Evolutionary conservation across 2,888 invertebrate species (phyloP).

Genomic region (Drosophila limbata): DNA sequence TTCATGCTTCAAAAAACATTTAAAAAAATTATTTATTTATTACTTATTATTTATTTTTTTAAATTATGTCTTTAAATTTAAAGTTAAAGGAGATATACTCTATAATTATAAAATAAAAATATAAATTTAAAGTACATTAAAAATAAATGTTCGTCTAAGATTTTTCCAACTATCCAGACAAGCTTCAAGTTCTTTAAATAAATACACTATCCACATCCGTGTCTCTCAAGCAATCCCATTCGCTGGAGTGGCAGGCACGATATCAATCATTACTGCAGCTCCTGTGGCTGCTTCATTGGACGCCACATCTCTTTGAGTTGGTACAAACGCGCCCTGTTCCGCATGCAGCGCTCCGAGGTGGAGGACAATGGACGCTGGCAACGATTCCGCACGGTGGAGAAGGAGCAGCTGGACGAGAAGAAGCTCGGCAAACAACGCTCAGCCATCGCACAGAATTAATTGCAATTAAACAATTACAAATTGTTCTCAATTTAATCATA

Average conservation of each 20-base stretch:
- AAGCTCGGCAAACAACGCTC: conserved; percentile 68
- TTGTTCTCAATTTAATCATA: neutral
- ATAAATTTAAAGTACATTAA: too few species aligned
- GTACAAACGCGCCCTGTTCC: conserved; percentile 81
- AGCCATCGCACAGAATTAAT: conserved; percentile 37
- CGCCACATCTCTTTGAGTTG: conserved; percentile 81
- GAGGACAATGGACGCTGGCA: conserved; percentile 76
- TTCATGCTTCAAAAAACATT: neutral
- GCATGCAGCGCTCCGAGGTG: conserved; percentile 75
- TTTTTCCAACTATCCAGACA: too few species aligned
- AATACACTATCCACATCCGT: too few species aligned
- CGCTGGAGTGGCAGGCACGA: conserved; percentile 81
- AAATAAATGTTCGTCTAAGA: too few species aligned
- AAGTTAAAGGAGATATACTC: too few species aligned
- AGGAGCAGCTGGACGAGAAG: conserved; percentile 74
- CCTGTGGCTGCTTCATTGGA: conserved; percentile 84
- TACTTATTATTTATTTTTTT: too few species aligned
- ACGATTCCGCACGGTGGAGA: conserved; percentile 73
- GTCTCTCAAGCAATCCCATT: conserved; percentile 72
- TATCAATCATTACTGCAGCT: conserved; percentile 83
- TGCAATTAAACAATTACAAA: neutral
- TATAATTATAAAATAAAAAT: too few species aligned
- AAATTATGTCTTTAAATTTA: too few species aligned
- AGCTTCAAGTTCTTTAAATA: too few species aligned
- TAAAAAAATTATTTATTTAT: too few species aligned